Percentiles rank a stretch among this genome's conserved stretches.
phyloP scores from a whole-genome alignment of 2,113 vertebrate species.

The Chaenogobius annularis region DNA sequence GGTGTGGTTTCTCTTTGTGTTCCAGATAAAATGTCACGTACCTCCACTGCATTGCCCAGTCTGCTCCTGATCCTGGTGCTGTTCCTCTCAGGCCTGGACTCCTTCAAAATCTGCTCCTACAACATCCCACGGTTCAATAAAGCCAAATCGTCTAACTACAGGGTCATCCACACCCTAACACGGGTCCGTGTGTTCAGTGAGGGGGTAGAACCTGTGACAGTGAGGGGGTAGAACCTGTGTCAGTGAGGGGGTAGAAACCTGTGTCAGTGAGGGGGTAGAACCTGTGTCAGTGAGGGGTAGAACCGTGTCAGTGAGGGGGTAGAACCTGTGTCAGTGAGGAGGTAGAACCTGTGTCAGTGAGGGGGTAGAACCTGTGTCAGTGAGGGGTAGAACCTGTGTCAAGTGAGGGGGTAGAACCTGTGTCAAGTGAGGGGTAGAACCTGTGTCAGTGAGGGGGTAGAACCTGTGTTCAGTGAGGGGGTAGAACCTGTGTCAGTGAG shows the following conservation, averaged over 20 bases:
- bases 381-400: neutral
- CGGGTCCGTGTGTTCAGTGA: conserved; percentile 33
- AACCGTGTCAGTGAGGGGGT: neutral
- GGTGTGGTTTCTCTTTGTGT: neutral
- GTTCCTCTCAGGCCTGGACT: neutral
- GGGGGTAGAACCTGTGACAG: too few relatives aligned
- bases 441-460: neutral
- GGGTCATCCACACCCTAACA: conserved; percentile 43
- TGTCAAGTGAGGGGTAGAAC: neutral
- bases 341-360: neutral
- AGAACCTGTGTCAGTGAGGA: neutral
- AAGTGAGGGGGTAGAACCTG: neutral
- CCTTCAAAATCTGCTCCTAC: conserved; percentile 65
- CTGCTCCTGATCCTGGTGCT: neutral
- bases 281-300: neutral
- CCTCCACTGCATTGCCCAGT: neutral
- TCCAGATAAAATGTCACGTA: neutral
- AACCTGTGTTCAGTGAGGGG: neutral
- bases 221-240: too few relatives aligned
- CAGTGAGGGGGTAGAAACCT: too few relatives aligned
- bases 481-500: neutral
- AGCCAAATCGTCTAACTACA: neutral
- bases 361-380: neutral
- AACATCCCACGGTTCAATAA: conserved; percentile 32
- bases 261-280: neutral